Evolutionary conservation across 2,797 vertebrate genomes (phyloP), one percentile per base, ranked within the genome.

Genomic region (Rhabdomys pumilio): DNA sequence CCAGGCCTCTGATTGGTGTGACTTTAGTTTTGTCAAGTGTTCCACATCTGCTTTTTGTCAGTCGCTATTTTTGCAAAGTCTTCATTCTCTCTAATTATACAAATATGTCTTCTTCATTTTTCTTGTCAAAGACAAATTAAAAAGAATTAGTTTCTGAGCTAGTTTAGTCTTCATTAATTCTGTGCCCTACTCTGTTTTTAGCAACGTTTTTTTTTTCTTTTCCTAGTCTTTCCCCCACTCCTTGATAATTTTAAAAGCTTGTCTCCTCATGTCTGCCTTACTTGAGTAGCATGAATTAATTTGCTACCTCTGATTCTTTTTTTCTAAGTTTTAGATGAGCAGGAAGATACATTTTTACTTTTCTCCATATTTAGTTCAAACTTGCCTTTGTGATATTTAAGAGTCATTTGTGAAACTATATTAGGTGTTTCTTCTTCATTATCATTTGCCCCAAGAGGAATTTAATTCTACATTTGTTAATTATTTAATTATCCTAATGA

Each of bases 401-500:
- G 94, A 97, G 89, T 95, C 95, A 97, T 97, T 97, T 97, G 91
- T 96, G 92, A 95, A 97, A 96, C 89, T 92, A 57, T n/a, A 90
- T 96, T 97, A 97, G 97, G 96, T 98, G 93, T 96, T 94, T 95
- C 91, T 97, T 96, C 73, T 96, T 97, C 96, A 90, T 96, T 96
- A 94, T 96, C 31, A 79, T 97, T 96, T 97, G 95, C 31, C 94
- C 95, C 96, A 89, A 92, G 93, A 96, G 95, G 75, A 96, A 94
- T 97, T 93, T 95, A 91, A 94, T 97, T 90, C 89, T 97, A 0
- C 50, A n/a, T 97, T 97, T 91, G 95, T 97, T 97, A 97, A 97
- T 97, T 98, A 97, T 97, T 98, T 98, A 97, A 97, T 98, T 98
- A 96, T 96, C 81, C 31, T 96, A 94, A 97, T 96, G 90, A 91